Evolutionary conservation across 2,888 invertebrate species (phyloP), one percentile per base, ranked within the genome.

Genomic region (Pyrochroa serraticornis): DNA sequence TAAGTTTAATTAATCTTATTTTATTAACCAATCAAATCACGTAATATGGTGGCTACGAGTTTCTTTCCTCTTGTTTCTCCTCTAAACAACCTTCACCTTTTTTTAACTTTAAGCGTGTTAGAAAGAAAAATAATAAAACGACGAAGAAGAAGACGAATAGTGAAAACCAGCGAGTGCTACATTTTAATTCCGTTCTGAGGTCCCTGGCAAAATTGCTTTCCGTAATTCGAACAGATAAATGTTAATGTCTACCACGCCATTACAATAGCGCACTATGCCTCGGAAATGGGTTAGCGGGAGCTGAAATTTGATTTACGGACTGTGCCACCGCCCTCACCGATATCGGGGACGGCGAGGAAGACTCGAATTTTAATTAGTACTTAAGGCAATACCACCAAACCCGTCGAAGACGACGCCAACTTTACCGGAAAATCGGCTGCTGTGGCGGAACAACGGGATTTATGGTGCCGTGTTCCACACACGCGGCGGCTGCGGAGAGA

Each of bases 341-440:
- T 68, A 68, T 70, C 59, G 64, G 57, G 62, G n/a, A 41, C 46
- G 31, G 9, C 22, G 33, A 1, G 38, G 48, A 60, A 68, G 69
- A 70, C 70, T 72, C 74, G 75, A 74, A 77, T 77, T 76, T 76
- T 76, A 76, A 77, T 76, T 76, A 77, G 72, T 71, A 72, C 72
- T 73, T 71, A 69, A 70, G 66, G 57, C 56, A 44, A 47, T 49
- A 58, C 22, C 22, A 58, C 47, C 57, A 58, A 63, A 67, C 60
- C 62, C 58, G 62, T 54, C 65, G 65, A 71, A 69, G 66, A 61
- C 22, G 22, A 22, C 48, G 58, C 52, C 57, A 65, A 63, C 56
- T 68, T 60, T 63, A 57, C 44, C 55, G 64, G 62, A 61, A 63
- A 66, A 70, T 68, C 65, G 68, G 65, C 57, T 58, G 61, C 53